Evolutionary conservation across 1,140 invertebrate species (phyloP).

Genomic region (Drosophila orosa): DNA sequence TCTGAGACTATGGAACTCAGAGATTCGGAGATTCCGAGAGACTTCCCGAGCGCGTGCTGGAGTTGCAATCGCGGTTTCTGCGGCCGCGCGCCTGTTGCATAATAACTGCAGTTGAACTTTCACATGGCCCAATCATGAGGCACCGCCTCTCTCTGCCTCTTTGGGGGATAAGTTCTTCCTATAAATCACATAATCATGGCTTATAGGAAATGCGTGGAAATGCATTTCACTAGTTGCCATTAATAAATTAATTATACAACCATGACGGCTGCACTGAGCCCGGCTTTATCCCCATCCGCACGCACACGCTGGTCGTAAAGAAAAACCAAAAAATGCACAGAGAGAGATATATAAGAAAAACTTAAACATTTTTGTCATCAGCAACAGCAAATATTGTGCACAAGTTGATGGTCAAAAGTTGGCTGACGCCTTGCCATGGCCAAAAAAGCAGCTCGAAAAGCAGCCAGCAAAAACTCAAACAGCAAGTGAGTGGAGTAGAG

Average conservation of each 20-base stretch:
- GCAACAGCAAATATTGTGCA: slow-evolving; percentile 37
- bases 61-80: slow-evolving; percentile 33
- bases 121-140: slow-evolving; percentile 35
- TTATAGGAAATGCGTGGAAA: slow-evolving; percentile 58
- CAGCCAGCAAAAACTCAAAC: slow-evolving; percentile 46
- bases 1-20: background rate
- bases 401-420: slow-evolving; percentile 73
- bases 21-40: slow-evolving; percentile 10
- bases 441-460: slow-evolving; percentile 51
- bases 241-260: slow-evolving; percentile 72
- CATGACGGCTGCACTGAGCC: slow-evolving; percentile 25
- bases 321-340: slow-evolving; percentile 32
- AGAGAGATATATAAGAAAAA: slow-evolving; percentile 21
- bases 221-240: slow-evolving; percentile 51
- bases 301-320: slow-evolving; percentile 29
- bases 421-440: slow-evolving; percentile 60
- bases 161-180: slow-evolving; percentile 61
- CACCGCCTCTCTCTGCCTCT: background rate
- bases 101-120: slow-evolving; percentile 64
- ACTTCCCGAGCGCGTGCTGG: slow-evolving; percentile 22
- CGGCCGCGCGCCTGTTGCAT: slow-evolving; percentile 53
- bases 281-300: slow-evolving; percentile 27
- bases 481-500: slow-evolving; percentile 8
- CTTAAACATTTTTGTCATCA: slow-evolving; percentile 43
- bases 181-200: slow-evolving; percentile 69